Evolutionary conservation across 2,113 vertebrate genomes (phyloP), one percentile per base, ranked within the genome.

Genomic region (Prolemur simus): DNA sequence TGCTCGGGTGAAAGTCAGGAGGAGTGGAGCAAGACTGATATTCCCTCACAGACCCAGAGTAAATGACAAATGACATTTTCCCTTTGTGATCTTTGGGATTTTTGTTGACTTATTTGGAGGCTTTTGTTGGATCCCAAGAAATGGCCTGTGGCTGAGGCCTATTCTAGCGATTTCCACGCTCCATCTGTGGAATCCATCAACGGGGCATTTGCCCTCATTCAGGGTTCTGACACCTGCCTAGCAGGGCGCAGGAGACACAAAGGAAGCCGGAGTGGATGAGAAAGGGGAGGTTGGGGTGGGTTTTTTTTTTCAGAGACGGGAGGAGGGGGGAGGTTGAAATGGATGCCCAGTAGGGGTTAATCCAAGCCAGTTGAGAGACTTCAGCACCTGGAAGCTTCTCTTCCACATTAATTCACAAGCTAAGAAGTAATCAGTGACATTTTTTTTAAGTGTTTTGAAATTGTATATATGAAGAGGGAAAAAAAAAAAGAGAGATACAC

Each of bases 151-250:
- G 99, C 99, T 98, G 99, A 98, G 98, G 99, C 99, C 99, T 99
- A 99, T 99, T 99, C 99, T 99, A 97, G 98, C 99, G 95, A 99
- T 99, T 99, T 99, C 99, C 99, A 99, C 99, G 99, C 99, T 99
- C 99, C 99, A 99, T 99, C 99, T 99, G 99, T 99, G 99, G 99
- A 99, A 99, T 99, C 99, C 99, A 99, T 99, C 99, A 99, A 99
- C 99, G 97, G 99, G 99, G 99, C 99, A 99, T 98, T 99, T 97
- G 99, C 99, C 98, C 99, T 98, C 99, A 99, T 99, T 99, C 98
- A 99, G 99, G 98, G 99, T 98, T 98, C 99, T 99, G 99, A 99
- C 99, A 99, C 99, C 99, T 99, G 99, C 99, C 99, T 99, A 98
- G 99, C 98, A 99, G 99, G 99, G 98, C 98, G 98, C 98, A 89